Evolutionary conservation across 2,113 vertebrate species (phyloP), one percentile per base, ranked within the genome.

Genomic region (Sapayoa aenigma): DNA sequence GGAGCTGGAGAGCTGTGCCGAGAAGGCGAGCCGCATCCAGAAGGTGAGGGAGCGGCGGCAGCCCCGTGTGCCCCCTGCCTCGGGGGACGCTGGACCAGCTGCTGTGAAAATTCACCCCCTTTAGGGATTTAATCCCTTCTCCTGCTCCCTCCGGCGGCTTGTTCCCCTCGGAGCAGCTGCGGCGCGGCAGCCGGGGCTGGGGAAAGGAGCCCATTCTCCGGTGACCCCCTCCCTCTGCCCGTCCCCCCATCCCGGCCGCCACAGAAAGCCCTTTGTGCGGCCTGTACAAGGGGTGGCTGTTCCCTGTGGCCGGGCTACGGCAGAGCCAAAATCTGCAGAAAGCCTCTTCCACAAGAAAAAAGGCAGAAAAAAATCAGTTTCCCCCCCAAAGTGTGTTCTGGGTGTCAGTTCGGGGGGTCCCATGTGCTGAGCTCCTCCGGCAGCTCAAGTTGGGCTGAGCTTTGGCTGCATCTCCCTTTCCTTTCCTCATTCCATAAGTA

Each of bases 11-110:
- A 98, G 94, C 90, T 98, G 97, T 1, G 75, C 62, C 0, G 98
- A 99, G 97, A 99, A 99, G 95, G 98, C 98, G 0, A 96, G 96
- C 85, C 97, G 98, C 68, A 99, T 99, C 27, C 98, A 99, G 92
- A 99, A 99, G 99, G 99, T 99, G 98, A 95, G 63, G 4, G 4
- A 12, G 4, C 0, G 23, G n/a, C 1, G 4, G 35, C 47, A 24
- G 41, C n/a, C 53, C 74, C 2, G 1, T 6, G 44, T 28, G 2
- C 19, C 12, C 46, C 24, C 47, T 3, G 9, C 46, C 52, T 1
- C 0, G 5, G 52, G 78, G 60, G 20, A 65, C 31, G 33, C 80
- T 76, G 14, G 6, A 18, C 39, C 96, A 97, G 91, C 94, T 97
- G 96, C 93, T 80, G 24, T 21, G 85, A 89, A 88, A 96, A 95